Conservation (phyloP, 2,797 vertebrate species). For the Rhyacichthys aspro region DNA sequence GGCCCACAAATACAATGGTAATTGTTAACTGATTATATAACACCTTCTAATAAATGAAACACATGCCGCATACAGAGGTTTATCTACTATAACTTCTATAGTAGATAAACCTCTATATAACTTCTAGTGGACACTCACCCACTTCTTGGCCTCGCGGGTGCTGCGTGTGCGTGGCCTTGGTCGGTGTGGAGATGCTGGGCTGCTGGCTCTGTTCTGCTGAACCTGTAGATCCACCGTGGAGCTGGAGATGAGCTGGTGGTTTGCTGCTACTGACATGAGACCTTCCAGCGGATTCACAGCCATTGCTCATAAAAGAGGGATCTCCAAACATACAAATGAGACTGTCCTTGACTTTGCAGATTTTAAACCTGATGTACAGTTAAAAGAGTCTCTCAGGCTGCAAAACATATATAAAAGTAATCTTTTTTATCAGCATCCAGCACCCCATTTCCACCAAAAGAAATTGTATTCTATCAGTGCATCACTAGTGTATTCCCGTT, state of each 20-base stretch:
- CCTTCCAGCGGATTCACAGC: conserved; percentile 63
- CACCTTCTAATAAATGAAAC: too few species aligned
- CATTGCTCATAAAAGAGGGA: conserved; percentile 35
- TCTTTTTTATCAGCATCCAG: too few species aligned
- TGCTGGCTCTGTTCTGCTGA: conserved; percentile 16
- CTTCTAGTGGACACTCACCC: conserved; percentile 68
- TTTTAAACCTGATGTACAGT: conserved; percentile 3
- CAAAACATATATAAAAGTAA: too few species aligned
- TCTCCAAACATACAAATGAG: not conserved
- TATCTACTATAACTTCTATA: too few species aligned
- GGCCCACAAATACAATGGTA: too few species aligned
- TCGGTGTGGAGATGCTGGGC: conserved; percentile 14
- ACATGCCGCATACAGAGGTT: too few species aligned
- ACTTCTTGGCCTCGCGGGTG: conserved; percentile 62
- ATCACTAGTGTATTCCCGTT: conserved; percentile 42
- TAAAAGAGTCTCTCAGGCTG: too few species aligned
- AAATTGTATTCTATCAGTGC: not conserved
- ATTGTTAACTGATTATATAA: too few species aligned
- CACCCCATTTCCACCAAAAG: not conserved
- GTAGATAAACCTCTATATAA: not conserved
- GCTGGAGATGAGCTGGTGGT: conserved; percentile 45
- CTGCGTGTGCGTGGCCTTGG: conserved; percentile 32
- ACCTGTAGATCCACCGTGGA: conserved; percentile 33
- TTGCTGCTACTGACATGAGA: conserved; percentile 52
- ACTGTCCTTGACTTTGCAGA: conserved; percentile 13